phyloP scores from a whole-genome alignment of 2,113 vertebrate species.

The Puntigrus tetrazona region DNA sequence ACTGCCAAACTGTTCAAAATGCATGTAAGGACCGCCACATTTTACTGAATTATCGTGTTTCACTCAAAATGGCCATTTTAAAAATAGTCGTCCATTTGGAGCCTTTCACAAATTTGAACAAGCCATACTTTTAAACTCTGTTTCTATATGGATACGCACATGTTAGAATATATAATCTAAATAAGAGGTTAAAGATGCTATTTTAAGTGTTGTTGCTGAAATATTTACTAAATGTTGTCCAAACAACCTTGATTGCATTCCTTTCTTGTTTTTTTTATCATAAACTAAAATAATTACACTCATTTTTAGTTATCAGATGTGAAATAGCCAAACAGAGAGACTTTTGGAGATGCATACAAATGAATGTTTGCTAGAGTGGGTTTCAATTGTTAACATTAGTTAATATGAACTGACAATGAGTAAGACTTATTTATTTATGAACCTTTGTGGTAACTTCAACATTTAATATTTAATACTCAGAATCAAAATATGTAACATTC shows the following conservation, averaged over 20 bases:
- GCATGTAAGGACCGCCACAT: neutral
- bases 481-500: neutral
- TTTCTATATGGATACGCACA: slow-evolving; percentile 3
- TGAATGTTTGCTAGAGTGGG: neutral
- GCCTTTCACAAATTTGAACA: slow-evolving; percentile 1
- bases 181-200: neutral
- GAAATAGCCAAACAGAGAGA: neutral
- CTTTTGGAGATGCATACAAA: neutral
- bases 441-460: neutral
- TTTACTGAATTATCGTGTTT: neutral
- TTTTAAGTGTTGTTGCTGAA: slow-evolving; percentile 17
- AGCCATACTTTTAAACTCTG: slow-evolving; percentile 14
- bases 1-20: slow-evolving; percentile 17
- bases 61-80: neutral
- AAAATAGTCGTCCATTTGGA: neutral
- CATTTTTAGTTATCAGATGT: neutral
- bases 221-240: slow-evolving; percentile 22
- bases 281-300: neutral
- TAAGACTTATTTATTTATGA: neutral
- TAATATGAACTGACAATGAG: neutral
- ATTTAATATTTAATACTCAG: neutral
- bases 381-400: neutral
- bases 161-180: neutral
- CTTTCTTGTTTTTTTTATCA: slow-evolving; percentile 9
- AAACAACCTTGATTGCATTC: neutral